Evolutionary conservation across 2,888 invertebrate species (phyloP).

Genomic region (Eupithecia abbreviata): DNA sequence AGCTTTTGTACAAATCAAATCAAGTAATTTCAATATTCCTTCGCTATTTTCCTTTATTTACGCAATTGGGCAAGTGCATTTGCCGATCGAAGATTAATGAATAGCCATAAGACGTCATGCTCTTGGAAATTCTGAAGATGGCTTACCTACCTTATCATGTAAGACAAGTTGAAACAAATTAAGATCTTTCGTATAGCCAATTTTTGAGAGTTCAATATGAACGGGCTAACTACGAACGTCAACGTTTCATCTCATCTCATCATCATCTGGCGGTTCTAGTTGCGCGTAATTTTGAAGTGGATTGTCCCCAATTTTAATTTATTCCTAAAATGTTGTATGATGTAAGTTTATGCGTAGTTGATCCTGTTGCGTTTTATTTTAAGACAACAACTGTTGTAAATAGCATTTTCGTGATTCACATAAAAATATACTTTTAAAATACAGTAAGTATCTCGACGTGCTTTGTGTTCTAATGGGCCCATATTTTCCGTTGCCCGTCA

Average conservation of each 20-base stretch:
- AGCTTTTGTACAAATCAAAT: not conserved
- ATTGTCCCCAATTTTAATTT: not conserved
- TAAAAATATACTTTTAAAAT: constrained; percentile 26
- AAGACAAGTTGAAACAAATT: not conserved
- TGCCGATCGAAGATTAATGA: constrained; percentile 9
- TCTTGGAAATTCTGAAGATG: not conserved
- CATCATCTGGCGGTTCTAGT: not conserved
- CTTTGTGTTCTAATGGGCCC: constrained; percentile 18
- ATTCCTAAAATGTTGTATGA: not conserved
- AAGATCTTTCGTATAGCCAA: not conserved
- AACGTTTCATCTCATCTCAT: not conserved
- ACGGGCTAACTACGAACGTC: no score
- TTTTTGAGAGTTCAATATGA: not conserved
- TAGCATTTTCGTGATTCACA: constrained; percentile 17
- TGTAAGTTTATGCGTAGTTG: not conserved
- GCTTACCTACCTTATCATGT: not conserved
- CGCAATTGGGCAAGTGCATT: constrained; percentile 1
- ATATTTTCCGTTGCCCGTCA: constrained; percentile 20
- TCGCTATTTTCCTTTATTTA: constrained; percentile 12
- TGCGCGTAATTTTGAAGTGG: not conserved
- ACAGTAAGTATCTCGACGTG: constrained; percentile 18
- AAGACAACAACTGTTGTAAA: not conserved
- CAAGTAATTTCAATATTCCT: not conserved
- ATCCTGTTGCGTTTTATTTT: constrained; percentile 1
- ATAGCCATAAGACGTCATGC: constrained; percentile 2